Conservation (phyloP, 2,113 vertebrate genomes). For the Phyllopteryx taeniolatus region DNA sequence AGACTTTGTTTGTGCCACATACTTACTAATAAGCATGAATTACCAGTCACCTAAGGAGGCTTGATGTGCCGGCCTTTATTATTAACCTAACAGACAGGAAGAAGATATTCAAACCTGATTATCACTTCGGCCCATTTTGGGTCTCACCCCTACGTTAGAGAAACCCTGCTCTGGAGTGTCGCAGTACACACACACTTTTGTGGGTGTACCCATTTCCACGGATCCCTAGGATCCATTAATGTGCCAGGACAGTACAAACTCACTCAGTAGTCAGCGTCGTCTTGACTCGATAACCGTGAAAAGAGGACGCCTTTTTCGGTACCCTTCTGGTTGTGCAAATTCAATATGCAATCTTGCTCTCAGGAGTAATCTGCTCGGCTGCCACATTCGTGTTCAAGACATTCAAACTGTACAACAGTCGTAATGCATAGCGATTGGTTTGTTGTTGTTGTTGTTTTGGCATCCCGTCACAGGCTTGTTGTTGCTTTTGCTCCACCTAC, state of each 20-base stretch:
- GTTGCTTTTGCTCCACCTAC: constrained; percentile 38
- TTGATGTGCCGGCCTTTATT: not conserved
- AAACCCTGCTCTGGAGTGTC: not conserved
- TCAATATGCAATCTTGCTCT: constrained; percentile 27
- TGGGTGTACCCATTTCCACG: constrained; percentile 19
- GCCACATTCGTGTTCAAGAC: constrained; percentile 33
- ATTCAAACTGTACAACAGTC: constrained; percentile 35
- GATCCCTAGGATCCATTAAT: constrained; percentile 52
- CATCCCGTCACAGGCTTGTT: constrained; percentile 13
- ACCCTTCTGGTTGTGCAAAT: constrained; percentile 62
- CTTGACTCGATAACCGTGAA: not conserved
- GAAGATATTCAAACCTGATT: not conserved
- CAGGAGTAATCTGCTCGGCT: constrained; percentile 51
- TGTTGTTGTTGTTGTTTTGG: not conserved
- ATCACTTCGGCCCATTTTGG: not conserved
- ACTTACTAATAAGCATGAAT: not conserved
- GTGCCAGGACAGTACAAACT: constrained; percentile 1
- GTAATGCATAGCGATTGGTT: constrained; percentile 10
- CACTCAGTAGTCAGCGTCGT: not conserved
- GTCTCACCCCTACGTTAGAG: not conserved
- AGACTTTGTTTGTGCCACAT: constrained; percentile 10
- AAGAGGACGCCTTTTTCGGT: constrained; percentile 11
- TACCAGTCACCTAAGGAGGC: constrained; percentile 7
- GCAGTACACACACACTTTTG: not conserved
- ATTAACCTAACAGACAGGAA: not conserved